A percentile compares a stretch with the other conserved stretches of the same genome.
phyloP scores from a whole-genome alignment of 2,888 invertebrate species.

The Aphidius colemani region DNA sequence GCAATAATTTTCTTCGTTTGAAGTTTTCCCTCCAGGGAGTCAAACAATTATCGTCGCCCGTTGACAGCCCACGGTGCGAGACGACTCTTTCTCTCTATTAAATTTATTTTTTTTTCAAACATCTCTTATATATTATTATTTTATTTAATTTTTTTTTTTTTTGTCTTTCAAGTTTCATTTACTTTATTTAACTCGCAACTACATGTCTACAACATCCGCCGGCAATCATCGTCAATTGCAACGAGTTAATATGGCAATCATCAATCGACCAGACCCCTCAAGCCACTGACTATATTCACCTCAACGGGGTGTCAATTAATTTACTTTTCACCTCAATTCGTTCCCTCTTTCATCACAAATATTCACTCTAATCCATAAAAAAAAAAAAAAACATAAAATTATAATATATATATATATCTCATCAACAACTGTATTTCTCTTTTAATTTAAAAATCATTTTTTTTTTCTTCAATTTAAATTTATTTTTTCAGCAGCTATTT shows the following conservation, averaged over 20 bases:
- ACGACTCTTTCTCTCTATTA: too few species aligned
- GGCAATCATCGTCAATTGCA: slow-evolving; percentile 38
- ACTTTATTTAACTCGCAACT: too few species aligned
- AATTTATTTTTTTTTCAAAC: too few species aligned
- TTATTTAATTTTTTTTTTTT: too few species aligned
- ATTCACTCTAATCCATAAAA: slow-evolving; percentile 4
- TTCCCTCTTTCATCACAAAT: neutral
- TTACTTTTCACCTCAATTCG: slow-evolving; percentile 28
- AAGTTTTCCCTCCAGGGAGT: slow-evolving; percentile 27
- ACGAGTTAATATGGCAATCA: slow-evolving; percentile 52
- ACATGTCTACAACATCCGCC: neutral
- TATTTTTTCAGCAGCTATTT: neutral
- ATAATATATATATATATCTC: neutral
- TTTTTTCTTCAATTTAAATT: neutral
- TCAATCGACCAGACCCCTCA: slow-evolving; percentile 40
- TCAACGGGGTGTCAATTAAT: slow-evolving; percentile 48
- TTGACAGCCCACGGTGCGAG: slow-evolving; percentile 49
- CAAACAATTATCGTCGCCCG: slow-evolving; percentile 37
- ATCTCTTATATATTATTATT: too few species aligned
- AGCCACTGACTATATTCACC: slow-evolving; percentile 36
- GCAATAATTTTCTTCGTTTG: slow-evolving; percentile 21
- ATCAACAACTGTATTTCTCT: slow-evolving; percentile 13
- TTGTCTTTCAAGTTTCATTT: too few species aligned
- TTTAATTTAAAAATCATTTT: slow-evolving; percentile 7
- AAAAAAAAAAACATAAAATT: too few species aligned